A percentile compares a stretch with the other conserved stretches of the same genome.
Evolutionary conservation across 2,888 invertebrate species (phyloP).

Genomic region (Trachelus iudaicus): DNA sequence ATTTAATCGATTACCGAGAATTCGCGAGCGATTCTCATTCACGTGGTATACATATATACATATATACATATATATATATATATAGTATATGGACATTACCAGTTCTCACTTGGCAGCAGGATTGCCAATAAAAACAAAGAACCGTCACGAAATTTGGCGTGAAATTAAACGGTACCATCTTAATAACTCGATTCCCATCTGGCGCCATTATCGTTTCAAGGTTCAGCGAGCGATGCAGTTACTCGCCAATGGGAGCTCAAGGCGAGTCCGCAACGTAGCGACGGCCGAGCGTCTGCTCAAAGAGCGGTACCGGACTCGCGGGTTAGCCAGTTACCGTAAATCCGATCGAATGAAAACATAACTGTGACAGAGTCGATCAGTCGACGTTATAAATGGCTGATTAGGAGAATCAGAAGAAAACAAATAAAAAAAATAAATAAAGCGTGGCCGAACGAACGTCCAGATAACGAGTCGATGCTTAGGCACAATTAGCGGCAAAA

Average conservation of each 20-base stretch:
- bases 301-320: background rate
- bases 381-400: background rate
- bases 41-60: background rate
- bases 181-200: background rate
- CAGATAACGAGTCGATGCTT: constrained; percentile 45
- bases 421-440: background rate
- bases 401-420: background rate
- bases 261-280: background rate
- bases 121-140: background rate
- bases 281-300: background rate
- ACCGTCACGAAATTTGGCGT: background rate
- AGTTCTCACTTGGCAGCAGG: background rate
- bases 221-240: background rate
- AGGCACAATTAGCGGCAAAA: constrained; percentile 52
- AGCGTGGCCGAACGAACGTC: constrained; percentile 32
- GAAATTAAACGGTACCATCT: background rate
- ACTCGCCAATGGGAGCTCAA: background rate
- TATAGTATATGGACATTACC: background rate
- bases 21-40: background rate
- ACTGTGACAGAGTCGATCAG: background rate
- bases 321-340: background rate
- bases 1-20: background rate
- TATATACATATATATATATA: background rate
- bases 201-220: background rate
- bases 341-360: background rate